Evolutionary conservation across 1,140 invertebrate species (phyloP).

Genomic region (Fopius arisanus): DNA sequence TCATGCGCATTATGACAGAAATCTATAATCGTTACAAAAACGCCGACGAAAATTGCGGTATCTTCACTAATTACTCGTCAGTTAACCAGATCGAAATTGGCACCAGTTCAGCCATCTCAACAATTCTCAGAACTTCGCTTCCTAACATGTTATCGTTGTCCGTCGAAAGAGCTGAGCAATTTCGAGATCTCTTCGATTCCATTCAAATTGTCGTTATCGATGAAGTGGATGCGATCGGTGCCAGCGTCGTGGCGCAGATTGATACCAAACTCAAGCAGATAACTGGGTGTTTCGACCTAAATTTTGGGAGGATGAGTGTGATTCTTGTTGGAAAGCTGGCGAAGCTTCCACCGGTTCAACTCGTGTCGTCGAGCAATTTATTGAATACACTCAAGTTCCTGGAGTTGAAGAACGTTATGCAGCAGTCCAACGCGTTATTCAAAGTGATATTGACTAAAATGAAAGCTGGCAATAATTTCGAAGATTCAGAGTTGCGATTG

Average conservation of each 20-base stretch:
- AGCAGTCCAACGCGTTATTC: constrained; percentile 44
- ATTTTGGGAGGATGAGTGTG: constrained; percentile 40
- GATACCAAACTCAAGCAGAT: constrained; percentile 48
- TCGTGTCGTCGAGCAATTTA: constrained; percentile 41
- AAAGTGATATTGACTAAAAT: constrained; percentile 45
- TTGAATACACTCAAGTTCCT: constrained; percentile 45
- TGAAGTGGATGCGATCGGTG: constrained; percentile 52
- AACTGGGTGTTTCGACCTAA: constrained; percentile 37
- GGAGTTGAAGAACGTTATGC: constrained; percentile 44
- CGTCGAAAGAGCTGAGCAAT: constrained; percentile 37
- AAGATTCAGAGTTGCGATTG: constrained; percentile 25
- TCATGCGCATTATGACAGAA: constrained; percentile 36
- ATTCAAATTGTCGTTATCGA: constrained; percentile 54
- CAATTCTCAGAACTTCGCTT: constrained; percentile 15
- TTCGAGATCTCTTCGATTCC: constrained; percentile 38
- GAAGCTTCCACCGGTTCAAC: constrained; percentile 30
- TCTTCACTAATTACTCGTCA: constrained; percentile 40
- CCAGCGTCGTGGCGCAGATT: constrained; percentile 40
- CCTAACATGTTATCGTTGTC: constrained; percentile 25
- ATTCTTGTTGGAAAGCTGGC: constrained; percentile 39
- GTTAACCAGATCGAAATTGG: constrained; percentile 47
- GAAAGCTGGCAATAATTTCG: constrained; percentile 37
- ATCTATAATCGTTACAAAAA: constrained; percentile 32
- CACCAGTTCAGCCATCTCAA: constrained; percentile 43
- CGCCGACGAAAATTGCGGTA: constrained; percentile 28